phyloP scores from a whole-genome alignment of 1,140 invertebrate genomes.

The Macrocentrus cingulum region DNA sequence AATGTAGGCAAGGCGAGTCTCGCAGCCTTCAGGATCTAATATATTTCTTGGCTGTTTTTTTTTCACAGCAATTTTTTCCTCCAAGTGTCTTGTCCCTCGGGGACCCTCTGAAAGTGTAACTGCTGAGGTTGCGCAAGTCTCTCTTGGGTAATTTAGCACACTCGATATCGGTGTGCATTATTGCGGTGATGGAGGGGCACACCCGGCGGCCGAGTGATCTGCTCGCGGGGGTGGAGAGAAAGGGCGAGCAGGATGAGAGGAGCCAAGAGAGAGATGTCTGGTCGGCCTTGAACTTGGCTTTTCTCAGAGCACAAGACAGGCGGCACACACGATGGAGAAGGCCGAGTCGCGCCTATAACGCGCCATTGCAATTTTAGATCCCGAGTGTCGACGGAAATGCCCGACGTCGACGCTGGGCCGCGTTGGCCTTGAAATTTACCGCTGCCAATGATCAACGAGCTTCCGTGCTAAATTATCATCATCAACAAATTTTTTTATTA shows the following conservation, averaged over 20 bases:
- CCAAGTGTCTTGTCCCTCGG: background rate
- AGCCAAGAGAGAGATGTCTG: slow-evolving; percentile 17
- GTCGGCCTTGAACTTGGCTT: slow-evolving; percentile 52
- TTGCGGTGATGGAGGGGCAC: background rate
- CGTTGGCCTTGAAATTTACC: slow-evolving; percentile 27
- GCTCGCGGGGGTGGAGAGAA: background rate
- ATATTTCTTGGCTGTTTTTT: background rate
- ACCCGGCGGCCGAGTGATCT: background rate
- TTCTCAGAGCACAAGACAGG: slow-evolving; percentile 33
- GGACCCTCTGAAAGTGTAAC: background rate
- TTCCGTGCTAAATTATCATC: background rate
- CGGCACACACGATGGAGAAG: slow-evolving; percentile 16
- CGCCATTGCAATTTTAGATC: slow-evolving; percentile 47
- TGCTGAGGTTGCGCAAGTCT: no score
- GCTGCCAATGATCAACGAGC: slow-evolving; percentile 11
- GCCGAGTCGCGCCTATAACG: slow-evolving; percentile 10
- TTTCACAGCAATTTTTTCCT: background rate
- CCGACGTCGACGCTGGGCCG: slow-evolving; percentile 36
- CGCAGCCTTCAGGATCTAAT: background rate
- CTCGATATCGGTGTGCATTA: background rate
- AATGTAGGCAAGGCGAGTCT: background rate
- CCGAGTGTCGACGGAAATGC: slow-evolving; percentile 44
- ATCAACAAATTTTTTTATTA: background rate
- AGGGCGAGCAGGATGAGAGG: background rate
- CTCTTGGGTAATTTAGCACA: no score